These are phyloP conservation scores for Malurus elegans DNA, from an alignment of 2,113 vertebrate genomes.

Conservation along the genomic window DNA sequence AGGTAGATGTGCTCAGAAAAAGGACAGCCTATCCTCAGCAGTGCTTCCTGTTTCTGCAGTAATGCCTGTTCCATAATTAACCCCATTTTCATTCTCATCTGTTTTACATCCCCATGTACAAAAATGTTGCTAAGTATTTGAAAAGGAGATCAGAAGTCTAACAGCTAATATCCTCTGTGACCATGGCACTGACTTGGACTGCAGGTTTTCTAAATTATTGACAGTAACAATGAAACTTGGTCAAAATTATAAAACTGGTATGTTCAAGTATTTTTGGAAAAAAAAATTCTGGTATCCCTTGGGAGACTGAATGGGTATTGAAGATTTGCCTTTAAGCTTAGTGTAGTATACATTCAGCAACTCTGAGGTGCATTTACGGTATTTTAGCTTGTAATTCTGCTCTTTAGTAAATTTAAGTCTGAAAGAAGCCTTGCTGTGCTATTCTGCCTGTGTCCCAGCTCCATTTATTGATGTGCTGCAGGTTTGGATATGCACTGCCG, in stretches of 20 bases:
- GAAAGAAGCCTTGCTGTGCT: not conserved
- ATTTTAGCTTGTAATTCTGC: not conserved
- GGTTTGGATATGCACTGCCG: constrained; percentile 94
- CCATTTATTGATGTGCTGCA: constrained; percentile 39
- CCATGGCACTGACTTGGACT: not conserved
- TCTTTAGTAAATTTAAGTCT: not conserved
- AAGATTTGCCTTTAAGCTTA: not conserved
- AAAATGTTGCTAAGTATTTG: not conserved
- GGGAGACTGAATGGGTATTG: not conserved
- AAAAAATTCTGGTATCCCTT: not conserved
- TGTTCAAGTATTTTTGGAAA: not conserved
- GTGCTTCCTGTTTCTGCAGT: not conserved
- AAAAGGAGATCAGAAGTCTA: not conserved
- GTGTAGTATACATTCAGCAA: not conserved
- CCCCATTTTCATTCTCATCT: not conserved
- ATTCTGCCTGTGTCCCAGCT: not conserved
- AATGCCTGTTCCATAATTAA: not conserved
- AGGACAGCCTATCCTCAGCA: not conserved
- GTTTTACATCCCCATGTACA: not conserved
- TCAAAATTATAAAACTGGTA: not conserved
- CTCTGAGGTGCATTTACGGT: not conserved
- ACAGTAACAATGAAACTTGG: not conserved
- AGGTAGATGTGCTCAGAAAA: not conserved
- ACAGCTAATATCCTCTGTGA: not conserved
- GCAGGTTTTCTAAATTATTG: not conserved